Evolutionary conservation across 2,113 vertebrate species (phyloP), one percentile per base, ranked within the genome.

Genomic region (Hyperoodon ampullatus): DNA sequence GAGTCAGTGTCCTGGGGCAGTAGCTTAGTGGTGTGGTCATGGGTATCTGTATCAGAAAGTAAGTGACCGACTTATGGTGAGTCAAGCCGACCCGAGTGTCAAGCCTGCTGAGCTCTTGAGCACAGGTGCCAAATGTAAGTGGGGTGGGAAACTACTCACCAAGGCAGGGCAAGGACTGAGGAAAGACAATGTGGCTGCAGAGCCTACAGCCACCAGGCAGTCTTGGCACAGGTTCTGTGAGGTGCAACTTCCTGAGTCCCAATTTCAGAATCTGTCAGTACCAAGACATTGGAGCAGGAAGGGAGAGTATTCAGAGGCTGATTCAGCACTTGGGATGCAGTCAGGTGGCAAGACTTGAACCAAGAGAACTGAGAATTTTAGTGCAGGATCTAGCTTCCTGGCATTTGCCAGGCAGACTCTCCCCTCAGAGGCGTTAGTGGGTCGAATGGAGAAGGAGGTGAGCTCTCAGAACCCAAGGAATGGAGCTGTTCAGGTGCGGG

Each of bases 171-270:
- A 1, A 89, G 68, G 47, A 28, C 16, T 24, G 8, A 70, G 71
- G n/a, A 26, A 82, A 70, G 8, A 68, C 4, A 26, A 23, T 8
- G 1, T 63, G 42, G 13, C 30, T 18, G 6, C 21, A 35, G 10
- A 71, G 8, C 28, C 14, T 55, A 8, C 2, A 77, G 28, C 14
- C 33, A 24, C 11, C 5, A 21, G 6, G 4, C 0, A 2, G 2
- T 60, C 26, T 83, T 72, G 11, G 16, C 18, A n/a, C 33, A 50
- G n/a, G 9, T 33, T 90, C 42, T 50, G 0, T 33, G 89, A 28
- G 3, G 18, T 19, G 30, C 71, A 92, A 47, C 21, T 72, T 35
- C 61, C 58, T 39, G 11, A 50, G 14, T 35, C 61, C 33, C 50
- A n/a, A 4, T 47, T 84, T 30, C 19, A 35, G 61, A 63, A n/a